These are phyloP conservation scores for Eurypyga helias DNA, from an alignment of 2,113 vertebrate species.

Conservation along the genomic window DNA sequence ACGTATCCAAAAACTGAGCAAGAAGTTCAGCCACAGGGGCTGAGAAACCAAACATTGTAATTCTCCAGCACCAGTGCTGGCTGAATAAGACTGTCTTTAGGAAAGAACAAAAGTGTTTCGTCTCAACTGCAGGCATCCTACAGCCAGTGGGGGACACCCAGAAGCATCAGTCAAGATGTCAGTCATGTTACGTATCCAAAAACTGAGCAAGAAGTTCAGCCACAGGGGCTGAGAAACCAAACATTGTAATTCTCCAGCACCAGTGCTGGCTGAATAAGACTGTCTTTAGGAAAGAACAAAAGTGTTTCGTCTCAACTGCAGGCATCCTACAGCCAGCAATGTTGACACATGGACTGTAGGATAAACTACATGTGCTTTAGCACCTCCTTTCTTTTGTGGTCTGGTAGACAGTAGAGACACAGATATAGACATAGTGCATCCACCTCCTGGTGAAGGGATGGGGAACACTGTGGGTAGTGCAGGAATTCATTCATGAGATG, in stretches of 20 bases:
- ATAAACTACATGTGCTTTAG: background rate
- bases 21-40: background rate
- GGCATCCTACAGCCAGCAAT: background rate
- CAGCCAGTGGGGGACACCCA: too few relatives aligned
- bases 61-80: fast-evolving
- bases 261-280: background rate
- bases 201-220: background rate
- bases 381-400: background rate
- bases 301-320: background rate
- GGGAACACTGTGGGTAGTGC: background rate
- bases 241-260: fast-evolving
- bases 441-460: background rate
- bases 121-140: background rate
- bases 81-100: background rate
- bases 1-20: background rate
- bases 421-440: background rate
- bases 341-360: background rate
- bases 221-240: background rate
- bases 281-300: background rate
- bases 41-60: background rate
- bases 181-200: background rate
- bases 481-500: background rate
- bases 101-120: background rate
- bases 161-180: background rate
- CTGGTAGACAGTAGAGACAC: background rate